phyloP scores from a whole-genome alignment of 2,113 vertebrate genomes.

The Heterochromis multidens region DNA sequence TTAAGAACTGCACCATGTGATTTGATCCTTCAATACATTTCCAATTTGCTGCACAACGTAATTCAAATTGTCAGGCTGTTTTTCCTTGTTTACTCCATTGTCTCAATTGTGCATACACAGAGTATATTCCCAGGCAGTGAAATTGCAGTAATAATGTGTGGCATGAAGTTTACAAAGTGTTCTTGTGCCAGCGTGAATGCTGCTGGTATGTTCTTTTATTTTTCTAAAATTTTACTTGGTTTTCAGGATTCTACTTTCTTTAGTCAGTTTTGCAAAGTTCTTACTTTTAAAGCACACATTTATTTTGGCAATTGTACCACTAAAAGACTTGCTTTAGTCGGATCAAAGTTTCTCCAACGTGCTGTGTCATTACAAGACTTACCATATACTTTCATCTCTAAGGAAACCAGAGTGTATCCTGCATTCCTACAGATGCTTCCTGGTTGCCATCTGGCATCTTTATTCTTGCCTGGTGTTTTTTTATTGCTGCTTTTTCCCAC shows the following conservation, averaged over 20 bases:
- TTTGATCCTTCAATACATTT: neutral
- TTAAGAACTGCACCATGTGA: neutral
- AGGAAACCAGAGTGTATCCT: slow-evolving; percentile 19
- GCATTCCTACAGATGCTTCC: slow-evolving; percentile 53
- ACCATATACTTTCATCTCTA: neutral
- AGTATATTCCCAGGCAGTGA: neutral
- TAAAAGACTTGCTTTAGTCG: neutral
- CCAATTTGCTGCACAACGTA: neutral
- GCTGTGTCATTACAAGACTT: neutral
- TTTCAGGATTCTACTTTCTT: neutral
- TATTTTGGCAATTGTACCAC: neutral
- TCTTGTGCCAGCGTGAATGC: neutral
- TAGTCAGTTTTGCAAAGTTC: neutral
- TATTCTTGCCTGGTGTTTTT: slow-evolving; percentile 50
- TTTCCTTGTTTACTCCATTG: too few species aligned
- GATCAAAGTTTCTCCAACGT: neutral
- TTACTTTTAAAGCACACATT: neutral
- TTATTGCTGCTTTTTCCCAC: slow-evolving; percentile 61
- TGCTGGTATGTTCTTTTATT: neutral
- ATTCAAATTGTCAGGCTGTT: neutral
- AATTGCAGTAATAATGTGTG: neutral
- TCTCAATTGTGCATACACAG: neutral
- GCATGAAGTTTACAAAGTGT: neutral
- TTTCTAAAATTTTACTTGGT: neutral
- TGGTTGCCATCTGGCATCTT: slow-evolving; percentile 55